Conservation (phyloP, 2,797 vertebrate species). For the Tarsius wallacei region DNA sequence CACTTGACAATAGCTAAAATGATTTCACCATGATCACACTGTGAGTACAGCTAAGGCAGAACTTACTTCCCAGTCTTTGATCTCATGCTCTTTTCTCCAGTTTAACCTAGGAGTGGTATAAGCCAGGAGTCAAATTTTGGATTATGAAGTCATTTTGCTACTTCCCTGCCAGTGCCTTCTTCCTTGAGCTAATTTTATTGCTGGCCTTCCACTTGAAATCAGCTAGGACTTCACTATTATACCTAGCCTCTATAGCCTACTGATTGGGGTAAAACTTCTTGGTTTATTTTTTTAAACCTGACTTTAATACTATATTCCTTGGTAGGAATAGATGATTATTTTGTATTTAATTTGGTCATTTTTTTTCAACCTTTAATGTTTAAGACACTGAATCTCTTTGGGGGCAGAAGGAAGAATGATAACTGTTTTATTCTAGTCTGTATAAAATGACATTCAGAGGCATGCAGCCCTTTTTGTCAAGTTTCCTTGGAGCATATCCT, state of each 20-base stretch:
- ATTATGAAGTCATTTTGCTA: neutral
- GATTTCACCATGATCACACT: constrained; percentile 45
- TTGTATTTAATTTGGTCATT: constrained; percentile 6
- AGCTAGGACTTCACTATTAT: neutral
- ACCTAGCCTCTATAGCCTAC: neutral
- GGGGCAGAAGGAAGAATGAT: constrained; percentile 13
- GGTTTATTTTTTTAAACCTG: neutral
- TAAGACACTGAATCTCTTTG: constrained; percentile 48
- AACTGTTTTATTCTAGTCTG: constrained; percentile 51
- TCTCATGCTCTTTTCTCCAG: constrained; percentile 4
- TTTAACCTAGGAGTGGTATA: constrained; percentile 44
- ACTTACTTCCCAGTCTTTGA: neutral
- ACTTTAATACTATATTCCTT: neutral
- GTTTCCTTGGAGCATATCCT: constrained; percentile 44
- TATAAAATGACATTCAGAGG: constrained; percentile 36
- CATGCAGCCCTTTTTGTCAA: constrained; percentile 11
- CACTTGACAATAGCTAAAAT: constrained; percentile 53
- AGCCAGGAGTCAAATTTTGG: constrained; percentile 28
- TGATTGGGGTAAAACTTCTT: neutral
- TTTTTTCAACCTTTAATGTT: constrained; percentile 6
- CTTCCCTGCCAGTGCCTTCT: neutral
- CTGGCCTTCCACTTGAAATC: neutral
- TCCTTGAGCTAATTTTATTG: neutral
- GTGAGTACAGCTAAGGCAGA: constrained; percentile 19
- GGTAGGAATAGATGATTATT: neutral